A percentile compares a stretch with the other conserved stretches of the same genome.
Evolutionary conservation across 2,797 vertebrate species (phyloP).

Genomic region (Hozukius guyotensis): DNA sequence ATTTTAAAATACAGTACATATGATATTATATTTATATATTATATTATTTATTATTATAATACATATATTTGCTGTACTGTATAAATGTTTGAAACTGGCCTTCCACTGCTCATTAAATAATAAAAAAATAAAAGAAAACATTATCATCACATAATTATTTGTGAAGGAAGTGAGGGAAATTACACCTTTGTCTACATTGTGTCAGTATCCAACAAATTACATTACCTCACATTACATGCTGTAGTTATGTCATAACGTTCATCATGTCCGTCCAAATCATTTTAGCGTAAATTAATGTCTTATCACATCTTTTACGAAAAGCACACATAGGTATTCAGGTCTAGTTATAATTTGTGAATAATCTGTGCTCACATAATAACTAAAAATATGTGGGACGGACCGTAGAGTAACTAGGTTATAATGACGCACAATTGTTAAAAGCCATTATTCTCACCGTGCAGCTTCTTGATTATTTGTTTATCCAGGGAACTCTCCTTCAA

Average conservation of each 20-base stretch:
- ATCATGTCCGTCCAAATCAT: background rate
- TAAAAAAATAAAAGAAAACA: background rate
- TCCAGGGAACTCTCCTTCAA: slow-evolving; percentile 83
- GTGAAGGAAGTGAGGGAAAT: too few relatives aligned
- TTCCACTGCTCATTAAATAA: background rate
- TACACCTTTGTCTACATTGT: too few relatives aligned
- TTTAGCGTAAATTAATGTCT: background rate
- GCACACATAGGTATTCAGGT: background rate
- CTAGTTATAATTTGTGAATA: background rate
- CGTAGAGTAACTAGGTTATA: background rate
- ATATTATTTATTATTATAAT: background rate
- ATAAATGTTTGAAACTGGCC: background rate
- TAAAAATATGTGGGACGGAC: background rate
- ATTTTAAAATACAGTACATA: background rate
- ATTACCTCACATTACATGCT: too few relatives aligned
- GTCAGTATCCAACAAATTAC: too few relatives aligned
- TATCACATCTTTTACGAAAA: background rate
- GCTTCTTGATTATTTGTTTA: slow-evolving; percentile 83
- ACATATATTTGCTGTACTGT: background rate
- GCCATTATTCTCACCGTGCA: slow-evolving; percentile 79
- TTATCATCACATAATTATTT: background rate
- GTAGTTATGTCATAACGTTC: too few relatives aligned
- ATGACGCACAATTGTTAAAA: background rate
- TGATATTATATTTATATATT: background rate
- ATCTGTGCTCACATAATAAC: background rate